Percentiles rank a stretch among this genome's conserved stretches.
Evolutionary conservation across 2,113 vertebrate genomes (phyloP).

Genomic region (Semnornis frantzii): DNA sequence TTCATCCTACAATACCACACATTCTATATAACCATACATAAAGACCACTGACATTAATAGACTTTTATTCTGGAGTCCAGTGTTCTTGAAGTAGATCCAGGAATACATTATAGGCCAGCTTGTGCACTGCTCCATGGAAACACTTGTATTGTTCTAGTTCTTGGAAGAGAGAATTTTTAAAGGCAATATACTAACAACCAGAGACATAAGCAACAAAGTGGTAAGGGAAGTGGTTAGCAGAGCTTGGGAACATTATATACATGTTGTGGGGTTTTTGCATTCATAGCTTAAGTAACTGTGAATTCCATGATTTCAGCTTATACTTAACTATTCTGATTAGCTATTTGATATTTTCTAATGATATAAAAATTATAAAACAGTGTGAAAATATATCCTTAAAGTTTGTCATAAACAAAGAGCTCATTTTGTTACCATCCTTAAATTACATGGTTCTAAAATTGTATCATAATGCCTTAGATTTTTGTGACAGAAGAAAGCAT

Average conservation of each 20-base stretch:
- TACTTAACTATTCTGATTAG: too few relatives aligned
- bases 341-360: not conserved
- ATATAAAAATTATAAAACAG: not conserved
- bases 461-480: not conserved
- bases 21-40: not conserved
- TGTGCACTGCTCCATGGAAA: not conserved
- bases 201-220: not conserved
- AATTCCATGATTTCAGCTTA: not conserved
- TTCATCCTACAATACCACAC: not conserved
- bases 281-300: not conserved
- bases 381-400: not conserved
- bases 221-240: not conserved
- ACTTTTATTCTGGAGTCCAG: not conserved
- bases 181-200: not conserved
- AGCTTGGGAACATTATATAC: not conserved
- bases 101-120: not conserved
- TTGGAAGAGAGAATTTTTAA: not conserved
- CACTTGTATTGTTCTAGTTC: too few relatives aligned
- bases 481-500: not conserved
- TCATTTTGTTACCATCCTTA: not conserved
- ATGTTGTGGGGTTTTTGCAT: not conserved
- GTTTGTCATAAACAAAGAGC: not conserved
- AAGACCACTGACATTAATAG: not conserved
- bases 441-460: not conserved
- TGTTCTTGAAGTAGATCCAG: not conserved